phyloP scores from a whole-genome alignment of 2,888 invertebrate genomes.

The Spodoptera exigua region DNA sequence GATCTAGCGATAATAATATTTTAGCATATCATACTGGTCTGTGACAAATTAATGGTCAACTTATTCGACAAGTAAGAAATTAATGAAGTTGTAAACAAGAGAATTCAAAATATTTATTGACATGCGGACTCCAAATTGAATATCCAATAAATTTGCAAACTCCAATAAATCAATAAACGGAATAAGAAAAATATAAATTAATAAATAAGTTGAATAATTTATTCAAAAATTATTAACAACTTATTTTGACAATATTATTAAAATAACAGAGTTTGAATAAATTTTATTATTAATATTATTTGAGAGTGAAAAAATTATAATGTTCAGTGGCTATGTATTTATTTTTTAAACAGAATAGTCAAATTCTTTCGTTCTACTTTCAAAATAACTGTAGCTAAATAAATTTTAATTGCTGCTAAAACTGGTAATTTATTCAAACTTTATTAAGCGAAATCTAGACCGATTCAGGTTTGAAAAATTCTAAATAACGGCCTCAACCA shows the following conservation, averaged over 20 bases:
- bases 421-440: conserved; percentile 43
- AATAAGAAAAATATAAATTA: neutral
- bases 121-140: conserved; percentile 36
- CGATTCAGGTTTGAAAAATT: conserved; percentile 34
- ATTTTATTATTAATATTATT: no score
- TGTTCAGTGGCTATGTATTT: neutral
- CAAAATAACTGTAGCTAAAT: conserved; percentile 23
- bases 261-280: no score
- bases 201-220: conserved; percentile 60
- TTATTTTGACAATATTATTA: conserved; percentile 28
- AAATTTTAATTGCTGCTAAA: conserved; percentile 34
- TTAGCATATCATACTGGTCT: conserved; percentile 27
- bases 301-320: no score
- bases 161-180: conserved; percentile 22
- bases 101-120: conserved; percentile 2
- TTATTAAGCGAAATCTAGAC: conserved; percentile 38
- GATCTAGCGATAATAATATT: conserved; percentile 29
- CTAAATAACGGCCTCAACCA: conserved; percentile 18
- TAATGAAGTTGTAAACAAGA: neutral
- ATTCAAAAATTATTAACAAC: conserved; percentile 58
- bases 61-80: conserved; percentile 31
- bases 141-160: conserved; percentile 21
- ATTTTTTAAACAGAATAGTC: conserved; percentile 6
- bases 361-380: conserved; percentile 21
- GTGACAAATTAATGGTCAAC: conserved; percentile 32